Evolutionary conservation across 2,888 invertebrate genomes (phyloP), one percentile per base, ranked within the genome.

Genomic region (Leptura quadrifasciata): DNA sequence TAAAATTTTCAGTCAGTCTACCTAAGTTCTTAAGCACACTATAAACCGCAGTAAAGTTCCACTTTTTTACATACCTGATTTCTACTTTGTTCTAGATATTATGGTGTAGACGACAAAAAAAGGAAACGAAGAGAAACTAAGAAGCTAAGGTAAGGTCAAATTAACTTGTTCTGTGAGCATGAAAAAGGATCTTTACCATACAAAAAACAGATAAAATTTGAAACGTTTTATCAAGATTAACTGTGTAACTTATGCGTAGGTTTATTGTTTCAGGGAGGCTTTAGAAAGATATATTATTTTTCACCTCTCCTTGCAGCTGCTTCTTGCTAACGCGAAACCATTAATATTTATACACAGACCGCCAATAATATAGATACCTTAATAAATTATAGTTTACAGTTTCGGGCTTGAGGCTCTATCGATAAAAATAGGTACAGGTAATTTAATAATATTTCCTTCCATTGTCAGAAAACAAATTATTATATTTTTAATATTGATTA

Each of bases 61-160:
- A n/a, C 0, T 47, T n/a, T n/a, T 0, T 27, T 61, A 2, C 24
- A 12, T 61, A n/a, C 24, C 15, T 54, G 47, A 54, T 17, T 20
- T 10, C n/a, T 20, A 47, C 1, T 77, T 77, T 69, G 9, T 79
- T 80, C 21, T 76, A 83, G 83, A 55, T 83, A 81, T 78, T 83
- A 82, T 72, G 85, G 75, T 31, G 82, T 80, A 67, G 87, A 87
- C 6, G 87, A 86, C 31, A 83, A 85, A 65, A 85, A 85, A 71
- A 83, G 86, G 64, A 86, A 83, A 77, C 84, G 88, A 63, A 83
- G 87, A 24, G 86, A 86, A 76, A 83, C 82, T 6, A 82, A 83
- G 72, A 88, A 85, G 83, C 77, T 82, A 74, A 86, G 86, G 88
- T 88, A 80, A 79, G 80, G 73, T 57, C 27, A 57, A 24, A 21